Conservation (phyloP, 2,888 invertebrate species). For the Tetragnatha montana region DNA sequence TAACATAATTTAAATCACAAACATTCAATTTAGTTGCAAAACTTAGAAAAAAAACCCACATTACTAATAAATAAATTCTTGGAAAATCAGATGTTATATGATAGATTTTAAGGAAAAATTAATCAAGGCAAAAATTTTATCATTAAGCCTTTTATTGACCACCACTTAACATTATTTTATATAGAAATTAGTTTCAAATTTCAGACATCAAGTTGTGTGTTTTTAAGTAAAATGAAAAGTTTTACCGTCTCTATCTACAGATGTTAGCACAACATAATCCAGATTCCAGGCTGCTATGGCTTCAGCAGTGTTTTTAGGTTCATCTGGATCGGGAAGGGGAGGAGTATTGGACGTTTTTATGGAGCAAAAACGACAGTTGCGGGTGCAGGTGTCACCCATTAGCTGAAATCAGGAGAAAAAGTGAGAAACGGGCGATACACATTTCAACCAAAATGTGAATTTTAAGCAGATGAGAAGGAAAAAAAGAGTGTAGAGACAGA, state of each 20-base stretch:
- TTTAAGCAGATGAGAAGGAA: background rate
- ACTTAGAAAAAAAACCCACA: too few species aligned
- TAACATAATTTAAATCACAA: too few species aligned
- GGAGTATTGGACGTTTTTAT: constrained; percentile 96
- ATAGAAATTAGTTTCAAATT: background rate
- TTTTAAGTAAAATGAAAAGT: background rate
- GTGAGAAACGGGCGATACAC: too few species aligned
- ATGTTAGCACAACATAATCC: constrained; percentile 97
- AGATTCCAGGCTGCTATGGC: constrained; percentile 96
- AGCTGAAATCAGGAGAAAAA: constrained; percentile 79
- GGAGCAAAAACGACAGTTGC: constrained; percentile 98
- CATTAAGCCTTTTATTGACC: too few species aligned
- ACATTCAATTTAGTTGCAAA: too few species aligned
- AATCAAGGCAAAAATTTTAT: too few species aligned
- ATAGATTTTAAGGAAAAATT: background rate
- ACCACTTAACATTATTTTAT: background rate
- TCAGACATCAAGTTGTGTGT: background rate
- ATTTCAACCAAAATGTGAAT: too few species aligned
- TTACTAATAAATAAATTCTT: too few species aligned
- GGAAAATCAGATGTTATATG: background rate
- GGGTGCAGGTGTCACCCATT: constrained; percentile 98
- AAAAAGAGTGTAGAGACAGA: background rate
- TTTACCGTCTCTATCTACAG: constrained; percentile 96
- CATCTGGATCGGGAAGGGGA: constrained; percentile 90
- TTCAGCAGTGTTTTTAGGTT: constrained; percentile 93